These are phyloP conservation scores for Tenualosa thibaudeaui DNA, from an alignment of 2,797 vertebrate species.

Conservation along the genomic window DNA sequence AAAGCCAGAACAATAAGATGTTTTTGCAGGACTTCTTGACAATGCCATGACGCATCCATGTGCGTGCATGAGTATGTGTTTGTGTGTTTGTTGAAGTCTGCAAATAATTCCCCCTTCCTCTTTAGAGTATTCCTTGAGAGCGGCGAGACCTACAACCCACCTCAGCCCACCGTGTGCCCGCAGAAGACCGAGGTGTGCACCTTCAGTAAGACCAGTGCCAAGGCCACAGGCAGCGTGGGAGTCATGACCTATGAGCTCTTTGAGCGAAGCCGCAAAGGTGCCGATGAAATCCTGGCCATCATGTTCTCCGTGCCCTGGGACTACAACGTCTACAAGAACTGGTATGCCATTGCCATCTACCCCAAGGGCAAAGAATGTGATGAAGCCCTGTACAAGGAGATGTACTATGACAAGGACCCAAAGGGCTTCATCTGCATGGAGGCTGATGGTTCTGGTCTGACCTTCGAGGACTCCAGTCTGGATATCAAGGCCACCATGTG, in stretches of 20 bases:
- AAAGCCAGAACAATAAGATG: neutral
- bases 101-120: neutral
- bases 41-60: too few species aligned
- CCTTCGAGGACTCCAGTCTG: constrained; percentile 23
- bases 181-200: constrained; percentile 67
- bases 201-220: constrained; percentile 62
- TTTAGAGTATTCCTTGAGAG: constrained; percentile 68
- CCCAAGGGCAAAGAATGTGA: constrained; percentile 38
- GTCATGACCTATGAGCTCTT: constrained; percentile 71
- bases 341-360: constrained; percentile 67
- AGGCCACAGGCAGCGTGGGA: constrained; percentile 61
- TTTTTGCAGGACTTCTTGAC: neutral
- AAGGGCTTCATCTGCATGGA: constrained; percentile 50
- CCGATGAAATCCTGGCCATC: constrained; percentile 59
- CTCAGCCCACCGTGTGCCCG: constrained; percentile 70
- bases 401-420: constrained; percentile 64
- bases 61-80: neutral
- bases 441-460: constrained; percentile 45
- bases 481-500: constrained; percentile 66
- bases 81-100: neutral
- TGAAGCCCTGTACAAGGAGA: constrained; percentile 60
- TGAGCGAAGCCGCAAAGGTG: constrained; percentile 52
- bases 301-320: constrained; percentile 73
- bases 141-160: constrained; percentile 68
- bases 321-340: constrained; percentile 74